Evolutionary conservation across 2,888 invertebrate genomes (phyloP).

Genomic region (Drosophila glabriapex): DNA sequence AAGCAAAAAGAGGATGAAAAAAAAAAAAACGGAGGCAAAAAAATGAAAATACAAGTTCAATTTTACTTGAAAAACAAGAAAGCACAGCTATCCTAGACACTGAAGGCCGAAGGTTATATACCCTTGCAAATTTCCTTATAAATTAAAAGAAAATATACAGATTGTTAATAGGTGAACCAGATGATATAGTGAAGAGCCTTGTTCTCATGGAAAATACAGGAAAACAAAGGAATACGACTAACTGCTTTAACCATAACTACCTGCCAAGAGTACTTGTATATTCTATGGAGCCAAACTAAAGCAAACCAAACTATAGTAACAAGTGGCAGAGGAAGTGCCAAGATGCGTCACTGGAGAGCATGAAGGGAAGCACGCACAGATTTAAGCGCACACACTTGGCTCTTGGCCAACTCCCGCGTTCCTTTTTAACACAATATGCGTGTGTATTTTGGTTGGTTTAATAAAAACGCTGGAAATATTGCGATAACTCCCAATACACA

Average conservation of each 20-base stretch:
- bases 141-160: neutral
- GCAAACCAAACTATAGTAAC: conserved; percentile 13
- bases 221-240: neutral
- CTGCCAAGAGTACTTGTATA: neutral
- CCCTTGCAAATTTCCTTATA: neutral
- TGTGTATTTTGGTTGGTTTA: conserved; percentile 38
- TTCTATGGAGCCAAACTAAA: neutral
- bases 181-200: neutral
- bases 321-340: conserved; percentile 53
- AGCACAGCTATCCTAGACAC: neutral
- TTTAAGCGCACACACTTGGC: conserved; percentile 9
- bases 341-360: conserved; percentile 30
- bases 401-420: neutral
- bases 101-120: neutral
- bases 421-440: neutral
- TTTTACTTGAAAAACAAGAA: conserved; percentile 47
- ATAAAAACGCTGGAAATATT: conserved; percentile 58
- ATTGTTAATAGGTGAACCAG: neutral
- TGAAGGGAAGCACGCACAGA: conserved; percentile 30
- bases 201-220: neutral
- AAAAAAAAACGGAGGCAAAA: conserved; percentile 1
- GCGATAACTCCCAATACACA: conserved; percentile 72
- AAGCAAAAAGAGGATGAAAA: conserved; percentile 13
- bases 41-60: conserved; percentile 44
- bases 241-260: neutral